A percentile compares a stretch with the other conserved stretches of the same genome.
Conservation (phyloP, 1,140 invertebrate genomes). For the Drosophila chauvacae region DNA sequence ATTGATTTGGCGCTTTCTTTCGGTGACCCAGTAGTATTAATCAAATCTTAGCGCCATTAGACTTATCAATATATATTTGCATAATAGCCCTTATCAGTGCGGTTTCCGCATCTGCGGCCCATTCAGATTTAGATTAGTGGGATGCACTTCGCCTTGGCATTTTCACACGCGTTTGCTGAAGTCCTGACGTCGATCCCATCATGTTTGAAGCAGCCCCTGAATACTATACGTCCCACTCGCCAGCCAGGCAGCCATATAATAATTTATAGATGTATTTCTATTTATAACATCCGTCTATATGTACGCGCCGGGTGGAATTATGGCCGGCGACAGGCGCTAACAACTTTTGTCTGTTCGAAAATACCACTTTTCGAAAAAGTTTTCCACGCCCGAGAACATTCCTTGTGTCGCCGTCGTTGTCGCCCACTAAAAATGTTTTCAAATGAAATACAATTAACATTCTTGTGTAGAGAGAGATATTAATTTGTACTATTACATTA, state of each 20-base stretch:
- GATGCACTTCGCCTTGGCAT: slow-evolving; percentile 46
- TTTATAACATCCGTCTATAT: slow-evolving; percentile 49
- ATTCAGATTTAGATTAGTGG: slow-evolving; percentile 41
- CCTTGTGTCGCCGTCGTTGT: slow-evolving; percentile 39
- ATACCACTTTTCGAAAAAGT: slow-evolving; percentile 61
- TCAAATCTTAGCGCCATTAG: slow-evolving; percentile 29
- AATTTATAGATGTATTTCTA: slow-evolving; percentile 52
- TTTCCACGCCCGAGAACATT: slow-evolving; percentile 60
- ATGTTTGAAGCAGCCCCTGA: slow-evolving; percentile 32
- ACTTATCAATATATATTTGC: slow-evolving; percentile 6
- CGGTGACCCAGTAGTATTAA: slow-evolving; percentile 24
- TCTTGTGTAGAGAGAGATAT: not conserved
- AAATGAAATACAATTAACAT: slow-evolving; percentile 14
- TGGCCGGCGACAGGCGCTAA: slow-evolving; percentile 75
- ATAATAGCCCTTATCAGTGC: slow-evolving; percentile 18
- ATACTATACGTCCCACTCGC: slow-evolving; percentile 25
- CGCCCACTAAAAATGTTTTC: slow-evolving; percentile 28
- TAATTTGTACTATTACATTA: too few relatives aligned
- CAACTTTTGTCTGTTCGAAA: slow-evolving; percentile 43
- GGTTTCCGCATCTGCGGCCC: slow-evolving; percentile 35
- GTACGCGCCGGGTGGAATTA: slow-evolving; percentile 46
- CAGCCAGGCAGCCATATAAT: slow-evolving; percentile 24
- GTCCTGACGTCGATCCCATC: slow-evolving; percentile 33
- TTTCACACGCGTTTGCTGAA: slow-evolving; percentile 48
- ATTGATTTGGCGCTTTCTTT: slow-evolving; percentile 37